Conservation (phyloP, 2,797 vertebrate genomes). For the Falco columbarius region DNA sequence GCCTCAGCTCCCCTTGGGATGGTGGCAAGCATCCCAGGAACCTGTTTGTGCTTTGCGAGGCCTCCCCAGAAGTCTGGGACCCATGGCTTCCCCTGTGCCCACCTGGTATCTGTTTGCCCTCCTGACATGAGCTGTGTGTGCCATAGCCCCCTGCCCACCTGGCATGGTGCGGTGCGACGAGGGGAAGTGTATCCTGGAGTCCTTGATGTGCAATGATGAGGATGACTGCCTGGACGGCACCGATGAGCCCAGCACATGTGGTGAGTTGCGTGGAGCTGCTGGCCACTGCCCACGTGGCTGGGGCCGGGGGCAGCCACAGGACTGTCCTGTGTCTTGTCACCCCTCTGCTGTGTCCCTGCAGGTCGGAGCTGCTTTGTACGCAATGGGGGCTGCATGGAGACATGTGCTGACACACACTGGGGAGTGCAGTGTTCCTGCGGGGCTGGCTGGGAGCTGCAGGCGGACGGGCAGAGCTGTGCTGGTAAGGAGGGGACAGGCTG, state of each 20-base stretch:
- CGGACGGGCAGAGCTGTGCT: conserved; percentile 78
- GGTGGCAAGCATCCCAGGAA: neutral
- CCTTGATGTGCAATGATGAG: conserved; percentile 81
- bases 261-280: neutral
- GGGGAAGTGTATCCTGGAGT: conserved; percentile 80
- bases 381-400: conserved; percentile 85
- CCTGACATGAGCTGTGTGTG: neutral
- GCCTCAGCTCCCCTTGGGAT: neutral
- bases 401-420: conserved; percentile 79
- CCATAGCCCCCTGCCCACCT: conserved; percentile 63
- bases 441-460: conserved; percentile 79
- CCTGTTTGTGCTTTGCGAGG: neutral
- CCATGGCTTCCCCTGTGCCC: neutral
- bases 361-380: conserved; percentile 80
- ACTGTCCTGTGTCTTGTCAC: neutral
- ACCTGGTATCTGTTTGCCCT: neutral
- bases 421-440: conserved; percentile 84
- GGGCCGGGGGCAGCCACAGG: accelerated
- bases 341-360: neutral
- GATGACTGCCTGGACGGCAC: conserved; percentile 84
- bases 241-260: conserved; percentile 85
- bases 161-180: conserved; percentile 79
- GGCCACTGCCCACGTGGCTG: accelerated
- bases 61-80: neutral
- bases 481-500: conserved; percentile 70